phyloP scores from a whole-genome alignment of 2,797 vertebrate species.

The Uromys caudimaculatus region DNA sequence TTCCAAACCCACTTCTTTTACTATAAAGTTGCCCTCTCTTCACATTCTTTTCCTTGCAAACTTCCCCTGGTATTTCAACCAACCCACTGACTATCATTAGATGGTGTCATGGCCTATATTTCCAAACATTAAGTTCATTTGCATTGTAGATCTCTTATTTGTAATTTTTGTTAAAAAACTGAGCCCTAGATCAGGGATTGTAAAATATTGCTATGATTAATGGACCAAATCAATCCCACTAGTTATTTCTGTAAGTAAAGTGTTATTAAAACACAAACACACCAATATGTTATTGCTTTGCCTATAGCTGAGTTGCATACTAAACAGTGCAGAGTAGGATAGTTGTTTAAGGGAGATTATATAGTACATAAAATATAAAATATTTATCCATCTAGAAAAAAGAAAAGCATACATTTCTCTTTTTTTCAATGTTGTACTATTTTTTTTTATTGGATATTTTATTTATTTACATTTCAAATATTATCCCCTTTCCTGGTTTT shows the following conservation, averaged over 20 bases:
- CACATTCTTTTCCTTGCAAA: neutral
- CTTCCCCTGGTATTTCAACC: neutral
- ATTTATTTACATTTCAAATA: no score
- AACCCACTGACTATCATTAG: neutral
- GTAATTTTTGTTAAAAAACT: neutral
- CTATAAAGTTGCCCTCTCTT: neutral
- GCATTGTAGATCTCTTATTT: neutral
- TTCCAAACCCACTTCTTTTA: neutral
- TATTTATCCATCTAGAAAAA: constrained; percentile 13
- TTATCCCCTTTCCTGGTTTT: no score
- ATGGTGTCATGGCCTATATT: neutral
- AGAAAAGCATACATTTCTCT: neutral
- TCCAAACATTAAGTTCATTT: constrained; percentile 13
- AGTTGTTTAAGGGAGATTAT: neutral
- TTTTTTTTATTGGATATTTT: no score
- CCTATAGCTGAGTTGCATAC: neutral
- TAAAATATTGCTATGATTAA: neutral
- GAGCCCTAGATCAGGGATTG: neutral
- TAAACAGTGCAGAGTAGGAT: neutral
- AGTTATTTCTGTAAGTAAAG: neutral
- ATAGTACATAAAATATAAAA: neutral
- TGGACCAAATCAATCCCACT: neutral
- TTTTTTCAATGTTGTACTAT: neutral
- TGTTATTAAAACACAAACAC: neutral
- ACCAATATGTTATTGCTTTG: neutral